These are phyloP conservation scores for Phaedon cochleariae DNA, from an alignment of 2,888 invertebrate species.

Conservation along the genomic window DNA sequence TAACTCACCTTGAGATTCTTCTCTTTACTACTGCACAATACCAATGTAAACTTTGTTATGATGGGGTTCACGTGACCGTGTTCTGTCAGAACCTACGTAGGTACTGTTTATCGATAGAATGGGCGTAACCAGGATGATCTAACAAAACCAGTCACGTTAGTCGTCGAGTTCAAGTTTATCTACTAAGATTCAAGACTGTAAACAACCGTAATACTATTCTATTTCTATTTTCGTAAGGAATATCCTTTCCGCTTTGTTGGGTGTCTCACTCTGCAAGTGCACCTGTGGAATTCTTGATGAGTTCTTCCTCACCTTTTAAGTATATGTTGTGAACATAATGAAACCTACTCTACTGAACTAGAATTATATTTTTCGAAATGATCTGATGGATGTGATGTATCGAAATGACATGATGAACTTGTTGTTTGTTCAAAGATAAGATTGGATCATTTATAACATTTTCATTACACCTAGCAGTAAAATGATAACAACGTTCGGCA, in stretches of 20 bases:
- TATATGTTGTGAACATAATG: no score
- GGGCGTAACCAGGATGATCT: no score
- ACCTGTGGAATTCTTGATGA: constrained; percentile 10
- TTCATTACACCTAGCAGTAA: no score
- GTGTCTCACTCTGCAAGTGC: constrained; percentile 8
- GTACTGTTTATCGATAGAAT: constrained; percentile 12
- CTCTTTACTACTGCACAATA: constrained; percentile 7
- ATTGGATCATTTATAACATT: no score
- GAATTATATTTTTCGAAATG: no score
- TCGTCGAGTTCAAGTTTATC: neutral
- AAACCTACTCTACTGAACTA: no score
- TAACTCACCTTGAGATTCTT: constrained; percentile 22
- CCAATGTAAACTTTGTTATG: constrained; percentile 13
- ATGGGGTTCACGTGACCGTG: constrained; percentile 5
- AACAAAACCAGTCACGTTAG: neutral
- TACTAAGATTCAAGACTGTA: no score
- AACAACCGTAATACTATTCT: neutral
- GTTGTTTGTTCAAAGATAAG: no score
- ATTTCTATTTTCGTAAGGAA: constrained; percentile 12
- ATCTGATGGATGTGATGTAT: no score
- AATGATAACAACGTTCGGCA: no score
- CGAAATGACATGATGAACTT: no score
- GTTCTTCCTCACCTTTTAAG: no score
- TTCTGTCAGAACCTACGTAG: constrained; percentile 22
- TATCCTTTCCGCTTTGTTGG: neutral